Percentiles rank a stretch among this genome's conserved stretches.
Evolutionary conservation across 2,888 invertebrate species (phyloP).

Genomic region (Hyalella azteca): DNA sequence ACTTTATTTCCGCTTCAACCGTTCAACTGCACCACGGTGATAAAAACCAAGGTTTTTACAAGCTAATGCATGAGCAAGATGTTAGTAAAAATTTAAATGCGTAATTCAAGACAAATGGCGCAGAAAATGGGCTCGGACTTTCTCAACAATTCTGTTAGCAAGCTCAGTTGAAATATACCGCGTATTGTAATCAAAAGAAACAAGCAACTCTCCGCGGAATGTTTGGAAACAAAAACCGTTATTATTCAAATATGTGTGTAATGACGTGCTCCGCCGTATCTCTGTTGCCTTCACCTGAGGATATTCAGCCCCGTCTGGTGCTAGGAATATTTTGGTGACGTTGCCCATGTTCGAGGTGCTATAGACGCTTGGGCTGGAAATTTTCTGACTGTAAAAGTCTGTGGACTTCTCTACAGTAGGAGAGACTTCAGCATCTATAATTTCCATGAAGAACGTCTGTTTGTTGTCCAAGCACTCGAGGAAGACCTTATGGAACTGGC

Average conservation of each 20-base stretch:
- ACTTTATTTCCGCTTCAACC: no score
- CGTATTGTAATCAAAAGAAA: conserved; percentile 10
- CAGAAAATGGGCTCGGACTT: not conserved
- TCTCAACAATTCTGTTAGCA: not conserved
- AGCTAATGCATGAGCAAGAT: no score
- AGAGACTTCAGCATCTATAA: not conserved
- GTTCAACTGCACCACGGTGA: no score
- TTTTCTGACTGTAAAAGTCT: not conserved
- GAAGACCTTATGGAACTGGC: conserved; percentile 13
- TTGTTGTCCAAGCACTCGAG: not conserved
- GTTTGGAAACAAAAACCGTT: conserved; percentile 14
- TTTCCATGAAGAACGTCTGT: not conserved
- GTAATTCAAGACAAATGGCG: no score
- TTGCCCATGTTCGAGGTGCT: conserved; percentile 40
- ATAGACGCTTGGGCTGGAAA: not conserved
- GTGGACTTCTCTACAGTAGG: not conserved
- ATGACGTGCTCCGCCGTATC: conserved; percentile 11
- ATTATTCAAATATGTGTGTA: not conserved
- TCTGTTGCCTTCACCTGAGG: conserved; percentile 9
- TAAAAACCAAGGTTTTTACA: no score
- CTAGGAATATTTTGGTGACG: conserved; percentile 10
- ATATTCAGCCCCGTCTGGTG: not conserved
- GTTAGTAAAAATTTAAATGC: no score
- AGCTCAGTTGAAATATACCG: not conserved
- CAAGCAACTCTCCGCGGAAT: not conserved